Evolutionary conservation across 2,888 invertebrate genomes (phyloP).

Genomic region (Margaritifera margaritifera): DNA sequence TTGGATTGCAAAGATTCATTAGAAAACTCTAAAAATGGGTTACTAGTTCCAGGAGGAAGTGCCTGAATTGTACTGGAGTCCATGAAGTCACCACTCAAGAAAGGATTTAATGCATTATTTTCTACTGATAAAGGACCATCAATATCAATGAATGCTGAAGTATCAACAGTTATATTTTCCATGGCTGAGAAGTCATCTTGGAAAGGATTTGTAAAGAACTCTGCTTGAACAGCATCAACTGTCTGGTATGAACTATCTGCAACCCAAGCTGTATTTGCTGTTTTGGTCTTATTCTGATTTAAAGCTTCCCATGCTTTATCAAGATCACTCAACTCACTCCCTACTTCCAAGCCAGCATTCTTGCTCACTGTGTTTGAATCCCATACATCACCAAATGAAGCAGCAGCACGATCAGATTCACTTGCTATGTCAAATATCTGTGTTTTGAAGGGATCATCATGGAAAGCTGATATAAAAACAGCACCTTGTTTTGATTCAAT

Average conservation of each 20-base stretch:
- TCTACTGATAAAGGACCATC: too few species aligned
- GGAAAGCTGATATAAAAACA: conserved; percentile 32
- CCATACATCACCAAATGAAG: conserved; percentile 1
- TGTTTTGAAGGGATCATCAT: conserved; percentile 23
- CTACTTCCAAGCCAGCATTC: too few species aligned
- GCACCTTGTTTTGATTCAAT: conserved; percentile 17
- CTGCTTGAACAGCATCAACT: conserved; percentile 18
- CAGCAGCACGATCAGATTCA: conserved; percentile 11
- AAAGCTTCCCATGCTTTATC: conserved; percentile 5
- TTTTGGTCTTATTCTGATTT: neutral
- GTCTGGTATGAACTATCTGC: conserved; percentile 9
- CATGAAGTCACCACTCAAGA: conserved; percentile 19
- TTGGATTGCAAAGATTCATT: conserved; percentile 8
- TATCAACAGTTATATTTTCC: conserved; percentile 38
- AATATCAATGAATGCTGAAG: conserved; percentile 1
- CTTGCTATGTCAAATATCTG: conserved; percentile 7
- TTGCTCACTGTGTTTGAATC: neutral
- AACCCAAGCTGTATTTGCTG: conserved; percentile 20
- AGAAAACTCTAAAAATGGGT: conserved; percentile 43
- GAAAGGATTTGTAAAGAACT: conserved; percentile 51
- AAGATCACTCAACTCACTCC: neutral
- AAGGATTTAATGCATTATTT: conserved; percentile 23
- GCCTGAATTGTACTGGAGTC: conserved; percentile 12
- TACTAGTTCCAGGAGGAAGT: conserved; percentile 15
- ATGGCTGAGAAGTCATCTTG: conserved; percentile 60